Evolutionary conservation across 1,140 invertebrate genomes (phyloP).

Genomic region (Zaprionus kolodkinae): DNA sequence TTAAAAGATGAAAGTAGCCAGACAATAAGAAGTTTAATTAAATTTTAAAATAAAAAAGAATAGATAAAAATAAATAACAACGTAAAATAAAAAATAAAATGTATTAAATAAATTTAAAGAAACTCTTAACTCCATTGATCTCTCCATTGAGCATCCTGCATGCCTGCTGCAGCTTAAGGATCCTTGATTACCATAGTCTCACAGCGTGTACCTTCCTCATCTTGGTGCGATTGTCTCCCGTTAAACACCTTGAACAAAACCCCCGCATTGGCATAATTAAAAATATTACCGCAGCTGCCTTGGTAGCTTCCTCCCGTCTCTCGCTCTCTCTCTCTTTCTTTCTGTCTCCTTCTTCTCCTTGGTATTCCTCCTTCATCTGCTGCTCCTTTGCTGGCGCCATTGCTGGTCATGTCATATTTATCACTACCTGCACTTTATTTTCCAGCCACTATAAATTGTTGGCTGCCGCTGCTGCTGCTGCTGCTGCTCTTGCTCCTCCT

Average conservation of each 20-base stretch:
- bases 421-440: slow-evolving; percentile 67
- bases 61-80: too few species aligned
- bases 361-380: not conserved
- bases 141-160: not conserved
- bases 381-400: slow-evolving; percentile 23
- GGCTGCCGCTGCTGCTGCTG: slow-evolving; percentile 32
- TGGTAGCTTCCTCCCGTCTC: slow-evolving; percentile 22
- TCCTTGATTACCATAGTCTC: not conserved
- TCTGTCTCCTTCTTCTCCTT: not conserved
- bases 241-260: slow-evolving; percentile 25
- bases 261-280: slow-evolving; percentile 61
- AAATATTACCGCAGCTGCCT: slow-evolving; percentile 41
- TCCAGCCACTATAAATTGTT: slow-evolving; percentile 75
- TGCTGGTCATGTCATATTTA: slow-evolving; percentile 71
- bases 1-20: too few species aligned
- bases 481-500: slow-evolving; percentile 36
- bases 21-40: too few species aligned
- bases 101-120: too few species aligned
- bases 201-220: not conserved
- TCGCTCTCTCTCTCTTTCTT: not conserved
- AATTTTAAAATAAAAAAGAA: too few species aligned
- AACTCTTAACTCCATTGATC: too few species aligned
- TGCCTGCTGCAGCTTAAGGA: not conserved
- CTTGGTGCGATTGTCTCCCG: not conserved
- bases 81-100: too few species aligned